These are phyloP conservation scores for Magallana ariakensis DNA, from an alignment of 1,140 invertebrate species.

Conservation along the genomic window DNA sequence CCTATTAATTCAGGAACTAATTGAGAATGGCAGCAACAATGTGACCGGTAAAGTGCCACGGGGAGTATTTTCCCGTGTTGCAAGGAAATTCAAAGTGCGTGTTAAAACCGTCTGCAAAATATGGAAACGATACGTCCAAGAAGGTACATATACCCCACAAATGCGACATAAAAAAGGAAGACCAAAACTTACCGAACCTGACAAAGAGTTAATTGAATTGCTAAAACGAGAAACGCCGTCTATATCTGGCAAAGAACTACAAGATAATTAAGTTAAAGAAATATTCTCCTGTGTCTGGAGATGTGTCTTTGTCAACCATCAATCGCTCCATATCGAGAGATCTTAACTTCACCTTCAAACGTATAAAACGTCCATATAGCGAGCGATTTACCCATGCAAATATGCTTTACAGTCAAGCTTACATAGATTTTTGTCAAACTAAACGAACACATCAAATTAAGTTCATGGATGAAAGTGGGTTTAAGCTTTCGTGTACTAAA, in stretches of 20 bases:
- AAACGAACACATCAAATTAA: slow-evolving; percentile 41
- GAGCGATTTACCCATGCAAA: slow-evolving; percentile 4
- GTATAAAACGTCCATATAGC: neutral
- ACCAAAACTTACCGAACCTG: slow-evolving; percentile 38
- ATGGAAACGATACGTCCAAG: neutral
- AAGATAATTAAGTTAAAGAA: slow-evolving; percentile 9
- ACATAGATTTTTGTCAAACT: slow-evolving; percentile 36
- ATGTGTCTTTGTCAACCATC: neutral
- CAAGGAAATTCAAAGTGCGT: neutral
- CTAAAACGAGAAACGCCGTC: slow-evolving; percentile 16
- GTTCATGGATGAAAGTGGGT: slow-evolving; percentile 40
- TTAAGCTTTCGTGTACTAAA: neutral
- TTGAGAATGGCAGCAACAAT: neutral
- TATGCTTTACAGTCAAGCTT: slow-evolving; percentile 38
- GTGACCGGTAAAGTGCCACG: neutral
- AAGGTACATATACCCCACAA: neutral
- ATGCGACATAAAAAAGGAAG: slow-evolving; percentile 1
- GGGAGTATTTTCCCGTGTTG: neutral
- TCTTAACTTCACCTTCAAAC: slow-evolving; percentile 17
- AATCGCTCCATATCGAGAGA: neutral
- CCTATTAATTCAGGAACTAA: slow-evolving; percentile 1
- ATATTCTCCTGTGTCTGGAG: slow-evolving; percentile 1
- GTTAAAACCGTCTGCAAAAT: neutral
- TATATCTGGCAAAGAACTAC: slow-evolving; percentile 7
- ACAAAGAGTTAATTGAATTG: slow-evolving; percentile 13